Evolutionary conservation across 2,113 vertebrate species (phyloP).

Genomic region (Anser brachyrhynchus): DNA sequence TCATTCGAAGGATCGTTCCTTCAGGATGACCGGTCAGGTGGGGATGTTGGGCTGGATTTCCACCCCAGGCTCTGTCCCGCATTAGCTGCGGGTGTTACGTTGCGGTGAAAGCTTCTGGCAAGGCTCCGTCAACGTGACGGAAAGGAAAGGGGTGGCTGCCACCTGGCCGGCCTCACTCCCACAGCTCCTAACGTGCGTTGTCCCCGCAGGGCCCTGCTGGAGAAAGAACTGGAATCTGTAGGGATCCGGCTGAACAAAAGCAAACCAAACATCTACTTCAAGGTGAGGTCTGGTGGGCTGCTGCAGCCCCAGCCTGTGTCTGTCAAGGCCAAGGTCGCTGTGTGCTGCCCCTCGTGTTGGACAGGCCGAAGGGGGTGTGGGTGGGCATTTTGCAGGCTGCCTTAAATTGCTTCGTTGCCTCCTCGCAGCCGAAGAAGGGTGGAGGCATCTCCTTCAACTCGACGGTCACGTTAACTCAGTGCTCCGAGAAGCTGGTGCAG

Average conservation of each 20-base stretch:
- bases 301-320: not conserved
- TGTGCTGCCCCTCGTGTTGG: rapidly evolving
- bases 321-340: not conserved
- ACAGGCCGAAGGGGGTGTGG: not conserved
- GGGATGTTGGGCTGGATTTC: not conserved
- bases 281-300: slow-evolving; percentile 79
- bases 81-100: not conserved
- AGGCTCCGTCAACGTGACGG: not conserved
- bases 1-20: not conserved
- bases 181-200: not conserved
- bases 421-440: slow-evolving; percentile 92
- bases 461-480: slow-evolving; percentile 92
- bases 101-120: not conserved
- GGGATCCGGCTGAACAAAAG: slow-evolving; percentile 93
- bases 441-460: slow-evolving; percentile 98
- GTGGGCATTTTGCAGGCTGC: not conserved
- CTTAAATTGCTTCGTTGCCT: not conserved
- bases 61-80: not conserved
- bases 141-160: not conserved
- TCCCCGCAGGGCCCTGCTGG: slow-evolving; percentile 85
- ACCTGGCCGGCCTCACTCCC: rapidly evolving
- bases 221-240: slow-evolving; percentile 96
- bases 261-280: slow-evolving; percentile 99
- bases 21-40: not conserved
- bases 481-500: slow-evolving; percentile 96